These are phyloP conservation scores for Chironomus tentans DNA, from an alignment of 2,888 invertebrate species.

Conservation along the genomic window DNA sequence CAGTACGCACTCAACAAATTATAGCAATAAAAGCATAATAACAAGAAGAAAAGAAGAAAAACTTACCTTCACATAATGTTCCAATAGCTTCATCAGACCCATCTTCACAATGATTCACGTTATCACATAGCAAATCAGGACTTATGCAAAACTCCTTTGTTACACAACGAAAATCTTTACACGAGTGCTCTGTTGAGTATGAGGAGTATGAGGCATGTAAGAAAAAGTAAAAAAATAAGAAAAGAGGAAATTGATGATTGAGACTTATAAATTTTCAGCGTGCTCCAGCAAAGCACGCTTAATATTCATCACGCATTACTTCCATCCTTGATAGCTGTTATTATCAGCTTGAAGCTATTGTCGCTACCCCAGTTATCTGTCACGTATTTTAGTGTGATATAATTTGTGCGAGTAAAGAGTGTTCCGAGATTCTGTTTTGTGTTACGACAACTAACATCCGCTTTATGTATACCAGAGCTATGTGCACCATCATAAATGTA, in stretches of 20 bases:
- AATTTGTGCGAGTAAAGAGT: slow-evolving; percentile 70
- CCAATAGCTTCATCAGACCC: slow-evolving; percentile 84
- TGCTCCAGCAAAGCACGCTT: not conserved
- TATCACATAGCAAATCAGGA: slow-evolving; percentile 84
- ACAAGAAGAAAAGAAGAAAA: not conserved
- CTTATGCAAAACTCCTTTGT: slow-evolving; percentile 86
- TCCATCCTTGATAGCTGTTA: slow-evolving; percentile 89
- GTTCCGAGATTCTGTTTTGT: slow-evolving; percentile 81
- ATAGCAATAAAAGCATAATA: too few relatives aligned
- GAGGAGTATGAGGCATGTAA: slow-evolving; percentile 31
- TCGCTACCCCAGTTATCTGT: slow-evolving; percentile 89
- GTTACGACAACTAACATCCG: slow-evolving; percentile 83
- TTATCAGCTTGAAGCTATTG: slow-evolving; percentile 86
- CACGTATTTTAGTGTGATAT: slow-evolving; percentile 86
- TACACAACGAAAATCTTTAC: slow-evolving; percentile 81
- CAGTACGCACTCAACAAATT: too few relatives aligned
- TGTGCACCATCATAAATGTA: slow-evolving; percentile 89
- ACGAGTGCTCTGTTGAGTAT: slow-evolving; percentile 61
- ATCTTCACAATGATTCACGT: slow-evolving; percentile 88
- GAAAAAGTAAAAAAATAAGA: not conserved
- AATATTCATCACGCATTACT: slow-evolving; percentile 44
- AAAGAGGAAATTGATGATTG: not conserved
- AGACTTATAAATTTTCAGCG: not conserved
- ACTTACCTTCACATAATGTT: slow-evolving; percentile 77
- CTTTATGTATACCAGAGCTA: slow-evolving; percentile 63